Evolutionary conservation across 2,888 invertebrate genomes (phyloP), one percentile per base, ranked within the genome.

Genomic region (Luperina testacea): DNA sequence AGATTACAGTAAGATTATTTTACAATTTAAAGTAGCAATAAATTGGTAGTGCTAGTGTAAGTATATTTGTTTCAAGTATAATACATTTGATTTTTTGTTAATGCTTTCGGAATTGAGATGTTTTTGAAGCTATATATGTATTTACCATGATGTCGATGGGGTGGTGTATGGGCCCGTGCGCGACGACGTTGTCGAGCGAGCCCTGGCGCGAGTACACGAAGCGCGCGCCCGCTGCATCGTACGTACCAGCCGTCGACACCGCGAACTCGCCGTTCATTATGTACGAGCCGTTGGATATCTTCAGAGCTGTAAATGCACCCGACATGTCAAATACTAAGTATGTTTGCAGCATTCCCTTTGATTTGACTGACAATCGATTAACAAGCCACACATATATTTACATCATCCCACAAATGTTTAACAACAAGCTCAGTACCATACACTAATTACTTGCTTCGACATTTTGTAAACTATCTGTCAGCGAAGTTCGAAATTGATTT

Each of bases 201-300:
- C 97, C 98, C 91, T 97, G 97, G 82, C 98, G 97, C 75, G 98
- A 97, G 95, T 99, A 99, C 80, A 97, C 97, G 92, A 99, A 98
- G 81, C 97, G 97, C 0, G 98, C 98, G 8, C 99, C 99, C 27
- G 98, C 98, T 42, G 97, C 98, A 88, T 98, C 98, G 90, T 98
- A 98, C n/a, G 97, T 97, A 11, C 98, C 98, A 87, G 98, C 97
- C 91, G 97, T 97, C 87, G 98, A 98, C 76, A 98, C 97, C 76
- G 98, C 97, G 96, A 98, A 98, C 91, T 98, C 98, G 1, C 99
- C 99, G 92, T 99, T 99, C 91, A 99, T 97, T 87, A 99, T 97
- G 92, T 97, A 98, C 61, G 98, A 97, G 63, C 98, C 98, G 92
- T 98, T 98, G 73, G 97, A 96, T 89, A 98, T 97, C 91, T 98